Percentiles rank a stretch among this genome's conserved stretches.
phyloP scores from a whole-genome alignment of 2,888 invertebrate species.

The Apeira syringaria region DNA sequence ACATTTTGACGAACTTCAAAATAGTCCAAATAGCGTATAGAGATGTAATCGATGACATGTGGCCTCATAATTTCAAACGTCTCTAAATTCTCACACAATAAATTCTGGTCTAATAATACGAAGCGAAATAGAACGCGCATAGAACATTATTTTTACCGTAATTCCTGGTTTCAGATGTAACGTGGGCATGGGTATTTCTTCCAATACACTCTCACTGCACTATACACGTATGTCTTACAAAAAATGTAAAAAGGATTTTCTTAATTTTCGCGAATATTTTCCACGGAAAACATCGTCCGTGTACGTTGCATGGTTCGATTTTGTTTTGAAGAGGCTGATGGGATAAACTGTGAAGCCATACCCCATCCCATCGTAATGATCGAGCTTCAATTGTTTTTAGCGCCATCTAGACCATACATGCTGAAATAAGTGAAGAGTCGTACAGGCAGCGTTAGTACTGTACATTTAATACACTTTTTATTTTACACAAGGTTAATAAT shows the following conservation, averaged over 20 bases:
- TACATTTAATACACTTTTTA: no score
- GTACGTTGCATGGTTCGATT: constrained; percentile 63
- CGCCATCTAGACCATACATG: constrained; percentile 43
- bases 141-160: constrained; percentile 59
- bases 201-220: constrained; percentile 53
- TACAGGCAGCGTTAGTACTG: no score
- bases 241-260: constrained; percentile 18
- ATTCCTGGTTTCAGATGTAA: constrained; percentile 78
- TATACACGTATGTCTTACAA: constrained; percentile 49
- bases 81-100: neutral
- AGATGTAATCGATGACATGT: constrained; percentile 16
- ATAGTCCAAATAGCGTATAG: neutral
- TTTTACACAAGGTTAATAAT: no score
- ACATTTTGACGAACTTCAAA: no score
- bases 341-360: constrained; percentile 25
- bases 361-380: constrained; percentile 54
- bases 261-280: constrained; percentile 48
- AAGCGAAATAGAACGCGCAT: constrained; percentile 16
- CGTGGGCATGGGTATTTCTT: constrained; percentile 68
- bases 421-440: constrained; percentile 24
- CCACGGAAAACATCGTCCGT: constrained; percentile 65
- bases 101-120: constrained; percentile 14
- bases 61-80: constrained; percentile 6
- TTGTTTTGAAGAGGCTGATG: constrained; percentile 61
- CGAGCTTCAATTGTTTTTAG: constrained; percentile 37